Conservation (phyloP, 2,888 invertebrate genomes). For the Andrena camellia region DNA sequence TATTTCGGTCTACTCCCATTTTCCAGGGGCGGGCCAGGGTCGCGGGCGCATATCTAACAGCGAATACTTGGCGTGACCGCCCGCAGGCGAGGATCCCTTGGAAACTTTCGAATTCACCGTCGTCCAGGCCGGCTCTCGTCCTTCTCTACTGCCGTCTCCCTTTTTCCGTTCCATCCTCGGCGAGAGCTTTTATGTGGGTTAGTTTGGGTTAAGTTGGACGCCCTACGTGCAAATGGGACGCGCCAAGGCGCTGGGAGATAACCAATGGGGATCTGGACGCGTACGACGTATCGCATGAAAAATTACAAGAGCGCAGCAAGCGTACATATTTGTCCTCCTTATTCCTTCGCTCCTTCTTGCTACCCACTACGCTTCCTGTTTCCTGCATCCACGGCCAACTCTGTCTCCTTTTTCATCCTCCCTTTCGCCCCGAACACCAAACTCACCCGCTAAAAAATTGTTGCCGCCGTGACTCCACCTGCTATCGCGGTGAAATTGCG, state of each 20-base stretch:
- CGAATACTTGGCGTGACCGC: conserved; percentile 71
- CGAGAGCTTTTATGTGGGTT: conserved; percentile 57
- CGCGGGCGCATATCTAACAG: conserved; percentile 64
- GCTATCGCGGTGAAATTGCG: conserved; percentile 65
- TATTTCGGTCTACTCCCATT: conserved; percentile 64
- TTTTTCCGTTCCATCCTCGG: conserved; percentile 25
- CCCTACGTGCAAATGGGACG: conserved; percentile 67
- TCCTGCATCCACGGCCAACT: conserved; percentile 15
- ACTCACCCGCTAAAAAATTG: conserved; percentile 57
- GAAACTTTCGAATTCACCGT: conserved; percentile 64
- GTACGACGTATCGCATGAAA: conserved; percentile 74
- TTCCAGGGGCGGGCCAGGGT: conserved; percentile 22
- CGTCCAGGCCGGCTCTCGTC: conserved; percentile 21
- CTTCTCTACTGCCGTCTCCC: conserved; percentile 16
- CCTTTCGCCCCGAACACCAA: conserved; percentile 46
- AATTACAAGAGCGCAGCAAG: conserved; percentile 69
- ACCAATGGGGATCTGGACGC: conserved; percentile 62
- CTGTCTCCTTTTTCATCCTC: conserved; percentile 26
- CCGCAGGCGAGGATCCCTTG: conserved; percentile 67
- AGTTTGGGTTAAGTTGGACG: conserved; percentile 55
- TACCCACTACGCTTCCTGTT: conserved; percentile 33
- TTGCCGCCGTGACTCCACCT: conserved; percentile 52
- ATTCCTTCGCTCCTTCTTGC: conserved; percentile 21
- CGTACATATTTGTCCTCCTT: conserved; percentile 28
- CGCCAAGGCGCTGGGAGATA: conserved; percentile 66